phyloP scores from a whole-genome alignment of 1,140 invertebrate genomes.

The Popillia japonica region DNA sequence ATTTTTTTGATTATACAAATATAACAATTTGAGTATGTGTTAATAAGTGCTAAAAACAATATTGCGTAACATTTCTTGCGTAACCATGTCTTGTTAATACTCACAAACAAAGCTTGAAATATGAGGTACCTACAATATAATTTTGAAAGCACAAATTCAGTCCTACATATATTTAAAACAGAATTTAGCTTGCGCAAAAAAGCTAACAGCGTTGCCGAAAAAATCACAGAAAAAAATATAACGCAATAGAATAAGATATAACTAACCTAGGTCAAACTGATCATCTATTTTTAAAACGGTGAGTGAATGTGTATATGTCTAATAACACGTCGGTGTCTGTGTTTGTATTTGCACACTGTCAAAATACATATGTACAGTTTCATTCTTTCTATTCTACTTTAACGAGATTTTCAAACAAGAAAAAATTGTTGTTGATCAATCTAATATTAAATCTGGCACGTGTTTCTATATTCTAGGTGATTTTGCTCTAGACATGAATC shows the following conservation, averaged over 20 bases:
- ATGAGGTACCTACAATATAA: background rate
- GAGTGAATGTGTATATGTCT: background rate
- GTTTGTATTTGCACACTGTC: slow-evolving; percentile 19
- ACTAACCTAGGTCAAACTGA: slow-evolving; percentile 34
- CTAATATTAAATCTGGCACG: no score
- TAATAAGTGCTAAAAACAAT: no score
- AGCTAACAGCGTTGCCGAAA: background rate
- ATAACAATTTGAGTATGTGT: no score
- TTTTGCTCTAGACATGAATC: no score
- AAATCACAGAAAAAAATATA: background rate
- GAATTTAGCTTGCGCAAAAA: background rate
- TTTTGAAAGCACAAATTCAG: background rate
- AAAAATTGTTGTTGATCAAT: no score
- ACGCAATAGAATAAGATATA: slow-evolving; percentile 34
- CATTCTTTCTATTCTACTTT: background rate
- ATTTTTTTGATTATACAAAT: no score
- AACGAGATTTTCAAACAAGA: no score
- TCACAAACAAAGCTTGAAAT: background rate
- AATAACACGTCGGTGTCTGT: background rate
- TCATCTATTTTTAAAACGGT: slow-evolving; percentile 31
- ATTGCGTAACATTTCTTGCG: no score
- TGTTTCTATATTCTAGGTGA: no score
- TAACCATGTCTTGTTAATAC: no score
- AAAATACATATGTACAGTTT: background rate
- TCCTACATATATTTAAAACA: background rate